Percentiles rank a stretch among this genome's conserved stretches.
phyloP scores from a whole-genome alignment of 1,140 invertebrate genomes.

The Oreohelix idahoensis region DNA sequence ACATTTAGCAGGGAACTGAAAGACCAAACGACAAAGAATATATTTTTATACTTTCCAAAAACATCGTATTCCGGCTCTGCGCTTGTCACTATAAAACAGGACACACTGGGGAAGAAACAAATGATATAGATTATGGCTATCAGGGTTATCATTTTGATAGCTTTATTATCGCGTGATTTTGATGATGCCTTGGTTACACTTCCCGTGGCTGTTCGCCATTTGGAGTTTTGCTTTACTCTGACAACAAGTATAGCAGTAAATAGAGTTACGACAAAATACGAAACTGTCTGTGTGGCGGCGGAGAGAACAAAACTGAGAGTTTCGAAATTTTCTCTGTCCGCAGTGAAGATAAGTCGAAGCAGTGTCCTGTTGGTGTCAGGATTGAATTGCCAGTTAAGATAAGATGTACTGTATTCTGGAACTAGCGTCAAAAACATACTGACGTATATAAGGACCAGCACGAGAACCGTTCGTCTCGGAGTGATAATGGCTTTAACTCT shows the following conservation, averaged over 20 bases:
- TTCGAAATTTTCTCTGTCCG: background rate
- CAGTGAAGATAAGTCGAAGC: background rate
- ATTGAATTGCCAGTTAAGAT: background rate
- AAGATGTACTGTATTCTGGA: background rate
- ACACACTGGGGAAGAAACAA: background rate
- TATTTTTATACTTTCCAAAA: background rate
- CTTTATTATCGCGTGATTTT: background rate
- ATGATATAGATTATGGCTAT: background rate
- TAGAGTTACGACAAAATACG: background rate
- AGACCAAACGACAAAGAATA: background rate
- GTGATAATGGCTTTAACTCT: background rate
- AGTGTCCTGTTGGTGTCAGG: background rate
- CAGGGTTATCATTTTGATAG: conserved; percentile 8
- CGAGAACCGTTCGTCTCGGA: background rate
- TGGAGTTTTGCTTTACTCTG: background rate
- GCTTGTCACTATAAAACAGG: background rate
- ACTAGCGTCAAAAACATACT: background rate
- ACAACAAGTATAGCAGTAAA: background rate
- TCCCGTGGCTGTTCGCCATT: background rate
- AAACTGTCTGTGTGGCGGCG: background rate
- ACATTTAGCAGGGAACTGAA: background rate
- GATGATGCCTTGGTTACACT: too few relatives aligned
- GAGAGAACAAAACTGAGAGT: background rate
- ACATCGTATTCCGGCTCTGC: background rate
- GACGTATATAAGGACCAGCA: background rate